phyloP scores from a whole-genome alignment of 2,113 vertebrate genomes.

The Colossoma macropomum region DNA sequence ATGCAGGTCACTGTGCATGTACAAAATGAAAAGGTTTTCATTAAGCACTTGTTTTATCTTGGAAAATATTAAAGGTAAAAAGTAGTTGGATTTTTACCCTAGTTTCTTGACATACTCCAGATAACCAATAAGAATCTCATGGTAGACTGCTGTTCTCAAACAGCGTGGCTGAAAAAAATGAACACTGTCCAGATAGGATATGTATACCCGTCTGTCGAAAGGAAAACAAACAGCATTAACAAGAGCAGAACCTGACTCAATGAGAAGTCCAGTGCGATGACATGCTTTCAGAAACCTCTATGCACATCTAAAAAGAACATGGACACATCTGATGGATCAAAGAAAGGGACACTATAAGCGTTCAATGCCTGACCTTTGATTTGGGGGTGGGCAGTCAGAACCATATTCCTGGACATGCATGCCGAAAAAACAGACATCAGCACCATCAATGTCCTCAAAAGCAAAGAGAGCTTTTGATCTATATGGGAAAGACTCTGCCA shows the following conservation, averaged over 20 bases:
- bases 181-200: constrained; percentile 98
- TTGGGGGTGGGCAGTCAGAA: constrained; percentile 95
- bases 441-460: constrained; percentile 97
- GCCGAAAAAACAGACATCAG: constrained; percentile 96
- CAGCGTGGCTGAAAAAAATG: constrained; percentile 95
- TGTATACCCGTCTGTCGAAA: constrained; percentile 90
- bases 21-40: neutral
- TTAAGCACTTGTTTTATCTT: too few relatives aligned
- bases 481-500: constrained; percentile 97
- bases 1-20: too few relatives aligned
- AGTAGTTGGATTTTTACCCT: constrained; percentile 79
- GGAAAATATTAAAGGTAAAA: too few relatives aligned
- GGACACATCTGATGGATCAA: neutral
- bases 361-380: constrained; percentile 85
- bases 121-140: constrained; percentile 97
- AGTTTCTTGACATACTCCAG: constrained; percentile 95
- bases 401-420: constrained; percentile 99
- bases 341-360: neutral
- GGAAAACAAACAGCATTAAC: neutral
- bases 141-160: constrained; percentile 95
- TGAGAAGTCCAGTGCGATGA: neutral
- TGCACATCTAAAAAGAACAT: neutral
- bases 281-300: neutral
- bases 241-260: neutral
- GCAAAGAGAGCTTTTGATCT: constrained; percentile 98